phyloP scores from a whole-genome alignment of 2,797 vertebrate genomes.

The Melanotaenia trifasciata region DNA sequence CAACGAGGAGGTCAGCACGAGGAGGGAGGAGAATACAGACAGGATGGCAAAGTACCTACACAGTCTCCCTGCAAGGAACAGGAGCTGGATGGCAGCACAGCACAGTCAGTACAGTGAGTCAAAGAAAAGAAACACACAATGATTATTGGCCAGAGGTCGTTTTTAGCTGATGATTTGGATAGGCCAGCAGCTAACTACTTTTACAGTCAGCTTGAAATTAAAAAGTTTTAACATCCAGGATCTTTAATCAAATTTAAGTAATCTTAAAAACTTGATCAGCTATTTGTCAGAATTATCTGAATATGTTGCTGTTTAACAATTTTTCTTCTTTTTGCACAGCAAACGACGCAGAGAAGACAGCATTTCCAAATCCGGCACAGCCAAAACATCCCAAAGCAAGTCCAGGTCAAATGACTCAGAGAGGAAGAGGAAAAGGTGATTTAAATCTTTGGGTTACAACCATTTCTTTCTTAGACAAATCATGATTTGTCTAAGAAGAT shows the following conservation, averaged over 20 bases:
- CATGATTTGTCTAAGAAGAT: too few relatives aligned
- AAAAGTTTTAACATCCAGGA: background rate
- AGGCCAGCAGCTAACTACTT: background rate
- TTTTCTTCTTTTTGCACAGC: conserved; percentile 59
- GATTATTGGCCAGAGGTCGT: background rate
- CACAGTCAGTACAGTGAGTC: conserved; percentile 84
- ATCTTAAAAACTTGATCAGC: background rate
- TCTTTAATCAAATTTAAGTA: background rate
- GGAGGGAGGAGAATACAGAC: conserved; percentile 78
- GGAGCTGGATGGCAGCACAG: conserved; percentile 81
- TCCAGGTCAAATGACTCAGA: conserved; percentile 92
- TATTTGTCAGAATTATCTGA: too few relatives aligned
- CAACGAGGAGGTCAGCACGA: conserved; percentile 75
- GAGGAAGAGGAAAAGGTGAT: conserved; percentile 98
- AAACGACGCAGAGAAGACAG: conserved; percentile 93
- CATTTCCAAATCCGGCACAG: conserved; percentile 86
- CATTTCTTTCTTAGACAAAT: background rate
- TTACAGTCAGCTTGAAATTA: too few relatives aligned
- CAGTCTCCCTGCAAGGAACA: conserved; percentile 75
- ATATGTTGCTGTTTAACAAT: background rate
- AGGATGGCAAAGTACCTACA: conserved; percentile 73
- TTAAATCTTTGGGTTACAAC: background rate
- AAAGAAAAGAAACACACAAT: background rate
- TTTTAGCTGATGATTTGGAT: background rate
- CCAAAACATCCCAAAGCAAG: conserved; percentile 92